Base-by-base conservation (phyloP, 2,797 vertebrate genomes). In the Trematomus bernacchii region DNA sequence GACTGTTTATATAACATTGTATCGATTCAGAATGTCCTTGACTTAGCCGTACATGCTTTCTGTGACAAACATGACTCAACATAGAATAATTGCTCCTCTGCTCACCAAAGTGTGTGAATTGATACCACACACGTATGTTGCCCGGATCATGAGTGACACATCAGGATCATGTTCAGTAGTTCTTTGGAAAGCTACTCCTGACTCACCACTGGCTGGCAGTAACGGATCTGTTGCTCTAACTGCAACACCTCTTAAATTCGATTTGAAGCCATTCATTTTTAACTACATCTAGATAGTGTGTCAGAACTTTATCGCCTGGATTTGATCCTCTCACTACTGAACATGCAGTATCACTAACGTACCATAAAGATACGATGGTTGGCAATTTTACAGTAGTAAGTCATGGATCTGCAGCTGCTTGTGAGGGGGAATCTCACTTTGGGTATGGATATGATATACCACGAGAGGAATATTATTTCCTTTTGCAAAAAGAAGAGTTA, bases 261-360 rank as follows among this genome's bases (percentile, higher is more conserved):
- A 77, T 85, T 88, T 83, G 71, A 71, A 82, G 73, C 74, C 87
- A 87, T 92, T 79, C 19, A 89, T 89, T 87, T 92, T 89, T 91
- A 88, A 91, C 82, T 81, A 80, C 78, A 69, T 80, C 62, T 64
- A 76, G 87, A 82, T 88, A 79, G 71, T 54, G 66, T 92, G 85
- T 89, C 87, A 71, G 79, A 76, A 76, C 65, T 79, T 85, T 66
- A 82, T 67, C 27, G 1, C 73, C 2, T 6, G 53, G 75, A 59
- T 91, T 89, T 89, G 71, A 86, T 76, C 71, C 72, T 63, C 60
- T 37, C 43, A 43, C 58, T 44, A 23, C 66, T 65, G 50, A 80
- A 72, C 44, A 52, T 37, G 55, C 77, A 16, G 69, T 63, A 64
- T 89, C 76, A 64, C 69, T 83, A 76, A 65, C 66, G 27, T 15